These are phyloP conservation scores for Sinocyclocheilus maitianheensis DNA, from an alignment of 2,113 vertebrate species.

Conservation along the genomic window DNA sequence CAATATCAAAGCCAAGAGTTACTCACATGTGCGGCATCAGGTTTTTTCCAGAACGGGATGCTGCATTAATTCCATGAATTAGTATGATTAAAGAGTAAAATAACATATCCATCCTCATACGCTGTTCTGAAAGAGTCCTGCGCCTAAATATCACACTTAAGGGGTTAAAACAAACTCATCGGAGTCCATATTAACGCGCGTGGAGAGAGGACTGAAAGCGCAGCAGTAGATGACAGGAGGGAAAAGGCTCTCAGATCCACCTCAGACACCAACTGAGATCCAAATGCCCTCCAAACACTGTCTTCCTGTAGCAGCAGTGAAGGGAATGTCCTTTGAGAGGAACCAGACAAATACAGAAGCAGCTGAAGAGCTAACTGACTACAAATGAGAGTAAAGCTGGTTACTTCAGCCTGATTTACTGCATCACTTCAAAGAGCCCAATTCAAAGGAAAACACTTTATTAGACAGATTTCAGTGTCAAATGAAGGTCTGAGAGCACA, in stretches of 20 bases:
- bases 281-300: conserved; percentile 31
- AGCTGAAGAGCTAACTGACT: not conserved
- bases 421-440: not conserved
- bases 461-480: not conserved
- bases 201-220: not conserved
- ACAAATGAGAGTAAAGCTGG: not conserved
- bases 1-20: conserved; percentile 15
- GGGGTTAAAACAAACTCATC: not conserved
- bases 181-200: conserved; percentile 20
- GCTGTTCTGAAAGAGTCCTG: not conserved
- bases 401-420: conserved; percentile 14
- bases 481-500: not conserved
- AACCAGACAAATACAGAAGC: not conserved
- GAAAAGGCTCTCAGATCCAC: not conserved
- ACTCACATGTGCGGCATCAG: conserved; percentile 89
- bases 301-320: conserved; percentile 18
- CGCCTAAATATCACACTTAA: not conserved
- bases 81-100: conserved; percentile 61
- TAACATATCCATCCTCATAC: conserved; percentile 62
- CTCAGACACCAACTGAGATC: conserved; percentile 22
- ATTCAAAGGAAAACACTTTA: not conserved
- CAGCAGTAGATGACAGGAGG: not conserved
- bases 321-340: conserved; percentile 1
- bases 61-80: conserved; percentile 58
- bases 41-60: conserved; percentile 64